Evolutionary conservation across 23 tunicate species (phyloP).

Genomic region (Corella eumyota): DNA sequence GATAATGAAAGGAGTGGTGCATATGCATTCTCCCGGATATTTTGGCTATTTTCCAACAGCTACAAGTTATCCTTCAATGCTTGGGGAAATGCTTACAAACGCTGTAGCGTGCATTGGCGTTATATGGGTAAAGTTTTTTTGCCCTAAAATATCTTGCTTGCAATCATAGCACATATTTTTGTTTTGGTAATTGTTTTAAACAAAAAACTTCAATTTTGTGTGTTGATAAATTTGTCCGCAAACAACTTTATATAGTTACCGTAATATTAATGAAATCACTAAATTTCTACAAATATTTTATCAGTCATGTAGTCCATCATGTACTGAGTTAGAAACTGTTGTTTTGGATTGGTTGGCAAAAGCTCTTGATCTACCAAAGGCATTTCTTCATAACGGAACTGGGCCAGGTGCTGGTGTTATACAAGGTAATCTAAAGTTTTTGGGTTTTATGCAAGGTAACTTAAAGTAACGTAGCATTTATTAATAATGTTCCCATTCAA

Average conservation of each 20-base stretch:
- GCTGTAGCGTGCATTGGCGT: constrained; percentile 45
- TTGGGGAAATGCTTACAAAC: constrained; percentile 55
- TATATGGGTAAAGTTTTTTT: constrained; percentile 46
- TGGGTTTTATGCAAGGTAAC: background rate
- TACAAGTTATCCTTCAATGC: constrained; percentile 47
- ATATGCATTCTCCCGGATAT: constrained; percentile 55
- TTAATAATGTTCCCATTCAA: constrained; percentile 2
- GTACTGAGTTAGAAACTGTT: constrained; percentile 75
- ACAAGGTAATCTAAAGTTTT: constrained; percentile 30
- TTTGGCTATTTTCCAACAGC: constrained; percentile 59
- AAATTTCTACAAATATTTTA: background rate
- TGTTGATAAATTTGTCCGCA: too few species aligned
- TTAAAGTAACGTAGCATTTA: background rate
- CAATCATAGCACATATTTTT: background rate
- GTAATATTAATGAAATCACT: background rate
- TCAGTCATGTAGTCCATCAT: constrained; percentile 51
- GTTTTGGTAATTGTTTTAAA: constrained; percentile 32
- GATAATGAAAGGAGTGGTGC: constrained; percentile 51
- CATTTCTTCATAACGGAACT: constrained; percentile 44
- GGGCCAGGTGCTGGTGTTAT: constrained; percentile 82
- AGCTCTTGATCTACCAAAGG: constrained; percentile 60
- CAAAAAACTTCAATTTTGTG: too few species aligned
- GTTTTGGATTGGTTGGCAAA: constrained; percentile 90
- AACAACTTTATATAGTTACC: too few species aligned
- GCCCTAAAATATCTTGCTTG: background rate